These are phyloP conservation scores for Solenodon paradoxus DNA, from an alignment of 2,113 vertebrate genomes.

Conservation along the genomic window DNA sequence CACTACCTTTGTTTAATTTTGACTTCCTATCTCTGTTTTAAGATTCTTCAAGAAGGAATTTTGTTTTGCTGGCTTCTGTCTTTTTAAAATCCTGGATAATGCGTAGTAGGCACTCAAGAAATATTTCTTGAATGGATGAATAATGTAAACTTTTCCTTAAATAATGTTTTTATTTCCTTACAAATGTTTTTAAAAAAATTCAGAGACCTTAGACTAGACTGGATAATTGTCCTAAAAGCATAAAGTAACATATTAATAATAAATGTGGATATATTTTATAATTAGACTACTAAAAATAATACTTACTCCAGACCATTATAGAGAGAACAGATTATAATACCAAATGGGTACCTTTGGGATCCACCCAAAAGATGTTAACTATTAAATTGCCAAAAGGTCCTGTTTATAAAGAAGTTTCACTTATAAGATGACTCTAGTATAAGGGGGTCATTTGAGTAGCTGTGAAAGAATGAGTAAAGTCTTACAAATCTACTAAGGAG, in stretches of 20 bases:
- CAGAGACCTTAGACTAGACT: neutral
- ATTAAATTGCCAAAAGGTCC: neutral
- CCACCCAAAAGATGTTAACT: neutral
- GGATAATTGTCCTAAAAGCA: neutral
- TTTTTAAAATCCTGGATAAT: neutral
- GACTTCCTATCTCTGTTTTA: neutral
- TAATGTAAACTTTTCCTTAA: conserved; percentile 17
- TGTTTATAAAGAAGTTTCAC: neutral
- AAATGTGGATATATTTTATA: conserved; percentile 31
- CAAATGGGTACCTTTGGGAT: neutral
- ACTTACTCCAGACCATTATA: neutral
- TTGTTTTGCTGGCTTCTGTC: neutral
- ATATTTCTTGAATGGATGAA: neutral
- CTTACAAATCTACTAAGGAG: neutral
- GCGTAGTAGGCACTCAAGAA: neutral
- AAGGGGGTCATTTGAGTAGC: neutral
- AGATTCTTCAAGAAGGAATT: neutral
- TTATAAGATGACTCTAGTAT: neutral
- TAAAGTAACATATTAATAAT: neutral
- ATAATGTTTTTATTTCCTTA: neutral
- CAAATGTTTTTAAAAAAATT: neutral
- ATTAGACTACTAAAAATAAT: conserved; percentile 22
- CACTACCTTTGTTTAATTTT: neutral
- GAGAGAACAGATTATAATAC: neutral
- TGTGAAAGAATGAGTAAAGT: neutral